Evolutionary conservation across 1,140 invertebrate genomes (phyloP), one percentile per base, ranked within the genome.

Genomic region (Dinoponera quadriceps): DNA sequence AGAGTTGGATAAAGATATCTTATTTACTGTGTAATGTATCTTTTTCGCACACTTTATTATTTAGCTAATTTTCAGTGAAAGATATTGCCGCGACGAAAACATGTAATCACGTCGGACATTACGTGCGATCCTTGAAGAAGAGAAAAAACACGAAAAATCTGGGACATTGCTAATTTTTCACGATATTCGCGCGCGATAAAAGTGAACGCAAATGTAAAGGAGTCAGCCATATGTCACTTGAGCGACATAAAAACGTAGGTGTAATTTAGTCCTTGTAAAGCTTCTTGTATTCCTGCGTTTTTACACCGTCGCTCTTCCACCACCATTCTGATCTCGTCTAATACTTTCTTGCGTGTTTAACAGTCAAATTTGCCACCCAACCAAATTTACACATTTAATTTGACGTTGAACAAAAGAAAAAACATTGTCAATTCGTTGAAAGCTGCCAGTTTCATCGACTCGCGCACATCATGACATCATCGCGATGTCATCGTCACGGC

Each of bases 161-260:
- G 33, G 13, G 63, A 48, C 16, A 48, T 65, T 44, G 18, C 48
- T 18, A 69, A 69, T 69, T 54, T 3, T 29, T 69, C 48, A 51
- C 48, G n/a, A 5, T 29, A 2, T 54, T 20, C 38, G 3, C 48
- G n/a, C 18, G 49, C 18, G 54, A 4, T 69, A 69, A 69, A 51
- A 69, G 14, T 14, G 66, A 9, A 54, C 1, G 25, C 1, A 13
- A 16, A 29, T 14, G 18, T 29, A 69, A 69, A 54, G 20, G 16
- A 44, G 20, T 16, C 4, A 27, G 13, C 63, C 11, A 69, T n/a
- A n/a, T 4, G 25, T 11, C 29, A 13, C n/a, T n/a, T n/a, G n/a
- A 18, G 33, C 54, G 25, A 29, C 49, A 25, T 69, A 69, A 69
- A n/a, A 51, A 13, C 25, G 25, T 18, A n/a, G 7, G 1, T 49